Conservation (phyloP, 2,888 invertebrate genomes). For the Scaeva pyrastri region DNA sequence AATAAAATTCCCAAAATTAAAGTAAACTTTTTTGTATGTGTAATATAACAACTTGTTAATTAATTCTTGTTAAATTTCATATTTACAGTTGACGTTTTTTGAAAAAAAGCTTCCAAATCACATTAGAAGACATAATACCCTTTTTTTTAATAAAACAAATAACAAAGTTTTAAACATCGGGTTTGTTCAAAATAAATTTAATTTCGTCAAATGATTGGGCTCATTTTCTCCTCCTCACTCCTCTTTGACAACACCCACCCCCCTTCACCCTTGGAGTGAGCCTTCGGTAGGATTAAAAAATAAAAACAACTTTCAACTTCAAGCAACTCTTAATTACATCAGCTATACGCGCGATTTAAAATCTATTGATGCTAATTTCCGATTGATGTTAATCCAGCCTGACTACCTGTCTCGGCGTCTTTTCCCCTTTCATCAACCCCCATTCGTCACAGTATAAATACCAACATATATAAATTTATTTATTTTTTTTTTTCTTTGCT, state of each 20-base stretch:
- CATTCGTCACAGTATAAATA: neutral
- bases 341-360: conserved; percentile 42
- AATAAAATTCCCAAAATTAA: no score
- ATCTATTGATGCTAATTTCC: conserved; percentile 64
- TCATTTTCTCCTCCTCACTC: neutral
- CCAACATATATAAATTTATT: neutral
- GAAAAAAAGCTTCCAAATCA: no score
- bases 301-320: conserved; percentile 28
- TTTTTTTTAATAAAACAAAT: neutral
- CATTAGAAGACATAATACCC: no score
- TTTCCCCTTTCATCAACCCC: neutral
- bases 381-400: conserved; percentile 55
- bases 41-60: no score
- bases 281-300: neutral
- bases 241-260: no score
- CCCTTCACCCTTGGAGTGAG: neutral
- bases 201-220: neutral
- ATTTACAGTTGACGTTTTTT: no score
- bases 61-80: no score
- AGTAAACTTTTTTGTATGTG: no score
- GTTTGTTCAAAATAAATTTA: neutral
- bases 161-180: neutral
- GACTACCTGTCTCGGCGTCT: conserved; percentile 37
- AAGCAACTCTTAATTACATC: conserved; percentile 39
- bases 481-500: conserved; percentile 29